A percentile compares a stretch with the other conserved stretches of the same genome.
Conservation (phyloP, 2,113 vertebrate species). For the crab-eating macaque (Macaca fascicularis) region T2T-MFA8v1.1 NC_088385.1:136581501-136582000, state of each 20-base stretch:
- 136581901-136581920: constrained; percentile 77
- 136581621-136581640: background rate
- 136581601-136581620: background rate
- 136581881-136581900: constrained; percentile 55
- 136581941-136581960: constrained; percentile 64
- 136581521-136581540: background rate
- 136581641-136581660: background rate
- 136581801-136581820: constrained; percentile 59
- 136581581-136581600: fast-evolving
- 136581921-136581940: constrained; percentile 73
- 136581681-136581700: background rate
- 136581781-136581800: background rate
- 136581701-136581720: background rate
- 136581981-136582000: constrained; percentile 74
- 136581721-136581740: background rate
- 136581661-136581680: background rate
- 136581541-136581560: background rate
- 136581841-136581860: background rate
- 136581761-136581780: background rate
- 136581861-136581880: background rate
- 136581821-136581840: constrained; percentile 68
- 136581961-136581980: constrained; percentile 69
- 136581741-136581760: background rate
- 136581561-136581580: no score
- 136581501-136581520: fast-evolving